Evolutionary conservation across 2,797 vertebrate species (phyloP).

Genomic region (Galagoides demidoff): DNA sequence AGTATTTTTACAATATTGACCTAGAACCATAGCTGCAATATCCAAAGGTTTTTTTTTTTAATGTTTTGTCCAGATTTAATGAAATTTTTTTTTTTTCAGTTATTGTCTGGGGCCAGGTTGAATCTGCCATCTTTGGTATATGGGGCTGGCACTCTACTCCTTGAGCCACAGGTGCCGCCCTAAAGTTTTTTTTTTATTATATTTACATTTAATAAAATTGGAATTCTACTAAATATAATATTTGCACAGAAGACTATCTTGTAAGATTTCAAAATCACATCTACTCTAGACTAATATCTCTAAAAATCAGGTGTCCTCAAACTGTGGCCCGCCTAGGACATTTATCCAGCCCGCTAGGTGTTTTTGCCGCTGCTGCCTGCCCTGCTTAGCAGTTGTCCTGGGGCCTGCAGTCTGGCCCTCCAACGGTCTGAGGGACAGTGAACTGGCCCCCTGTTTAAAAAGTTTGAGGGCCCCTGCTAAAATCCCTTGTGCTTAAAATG

Average conservation of each 20-base stretch:
- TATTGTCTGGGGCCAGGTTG: no score
- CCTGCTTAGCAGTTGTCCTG: no score
- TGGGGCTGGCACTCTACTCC: no score
- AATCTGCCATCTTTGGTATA: no score
- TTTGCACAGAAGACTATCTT: neutral
- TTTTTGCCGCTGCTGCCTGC: no score
- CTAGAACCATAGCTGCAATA: neutral
- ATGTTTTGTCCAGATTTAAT: constrained; percentile 17
- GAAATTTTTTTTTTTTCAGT: neutral
- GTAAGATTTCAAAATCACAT: constrained; percentile 60
- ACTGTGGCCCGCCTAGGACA: no score
- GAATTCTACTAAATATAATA: constrained; percentile 25
- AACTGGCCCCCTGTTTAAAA: no score
- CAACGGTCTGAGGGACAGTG: no score
- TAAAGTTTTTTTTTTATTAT: neutral
- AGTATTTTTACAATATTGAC: constrained; percentile 29
- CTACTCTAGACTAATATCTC: neutral
- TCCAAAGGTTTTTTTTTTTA: neutral
- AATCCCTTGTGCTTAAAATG: neutral
- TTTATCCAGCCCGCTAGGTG: no score
- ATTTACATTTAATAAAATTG: constrained; percentile 52
- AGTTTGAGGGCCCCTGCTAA: neutral
- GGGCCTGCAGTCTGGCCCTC: no score
- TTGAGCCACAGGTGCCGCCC: no score
- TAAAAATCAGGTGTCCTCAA: neutral